phyloP scores from a whole-genome alignment of 2,113 vertebrate genomes.

The Ameiurus melas region DNA sequence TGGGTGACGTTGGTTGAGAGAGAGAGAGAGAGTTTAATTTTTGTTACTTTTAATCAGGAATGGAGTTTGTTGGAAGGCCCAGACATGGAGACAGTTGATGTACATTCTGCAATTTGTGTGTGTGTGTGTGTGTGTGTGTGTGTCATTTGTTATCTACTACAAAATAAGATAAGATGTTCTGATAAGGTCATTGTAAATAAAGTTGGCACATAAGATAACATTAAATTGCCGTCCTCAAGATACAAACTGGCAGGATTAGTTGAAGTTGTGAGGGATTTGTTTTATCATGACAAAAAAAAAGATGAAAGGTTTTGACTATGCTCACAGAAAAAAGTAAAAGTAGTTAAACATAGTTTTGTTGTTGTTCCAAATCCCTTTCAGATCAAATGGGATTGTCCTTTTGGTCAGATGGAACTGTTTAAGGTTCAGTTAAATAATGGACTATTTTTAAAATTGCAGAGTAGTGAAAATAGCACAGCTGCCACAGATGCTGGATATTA shows the following conservation, averaged over 20 bases:
- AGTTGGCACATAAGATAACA: background rate
- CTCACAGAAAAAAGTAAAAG: background rate
- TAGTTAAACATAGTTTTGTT: constrained; percentile 17
- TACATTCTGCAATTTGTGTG: background rate
- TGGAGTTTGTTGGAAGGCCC: background rate
- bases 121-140: background rate
- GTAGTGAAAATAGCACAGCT: background rate
- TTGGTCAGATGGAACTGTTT: constrained; percentile 26
- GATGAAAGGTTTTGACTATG: background rate
- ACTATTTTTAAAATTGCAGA: constrained; percentile 27
- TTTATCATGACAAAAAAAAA: background rate
- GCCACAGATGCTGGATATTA: background rate
- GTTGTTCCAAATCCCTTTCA: constrained; percentile 31
- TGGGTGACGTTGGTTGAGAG: background rate
- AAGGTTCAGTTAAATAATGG: constrained; percentile 29
- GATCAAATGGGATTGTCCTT: constrained; percentile 16
- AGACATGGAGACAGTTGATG: background rate
- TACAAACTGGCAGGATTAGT: background rate
- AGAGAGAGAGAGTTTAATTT: background rate
- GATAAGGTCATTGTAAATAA: background rate
- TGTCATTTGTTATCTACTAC: background rate
- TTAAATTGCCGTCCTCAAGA: background rate
- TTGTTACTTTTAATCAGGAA: background rate
- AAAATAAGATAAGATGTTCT: background rate
- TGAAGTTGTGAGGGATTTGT: constrained; percentile 2